These are phyloP conservation scores for Liasis olivaceus DNA, from an alignment of 2,797 vertebrate genomes.

Conservation along the genomic window DNA sequence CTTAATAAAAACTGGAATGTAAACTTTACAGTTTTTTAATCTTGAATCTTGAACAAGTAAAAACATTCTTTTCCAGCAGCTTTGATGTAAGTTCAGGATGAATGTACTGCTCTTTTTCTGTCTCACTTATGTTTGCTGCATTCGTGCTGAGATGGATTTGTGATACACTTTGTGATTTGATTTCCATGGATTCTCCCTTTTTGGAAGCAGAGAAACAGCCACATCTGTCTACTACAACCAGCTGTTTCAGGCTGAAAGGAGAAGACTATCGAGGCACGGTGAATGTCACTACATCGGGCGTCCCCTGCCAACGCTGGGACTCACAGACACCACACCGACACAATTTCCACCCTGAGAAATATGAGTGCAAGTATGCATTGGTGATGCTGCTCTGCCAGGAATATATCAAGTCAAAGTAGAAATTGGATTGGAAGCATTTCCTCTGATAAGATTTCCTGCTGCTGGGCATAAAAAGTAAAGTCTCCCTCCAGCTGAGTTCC, in stretches of 20 bases:
- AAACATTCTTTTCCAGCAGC: background rate
- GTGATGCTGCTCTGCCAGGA: background rate
- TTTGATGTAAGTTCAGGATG: background rate
- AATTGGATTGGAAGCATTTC: background rate
- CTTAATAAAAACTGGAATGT: background rate
- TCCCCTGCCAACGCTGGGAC: constrained; percentile 93
- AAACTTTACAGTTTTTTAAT: background rate
- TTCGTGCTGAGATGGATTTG: background rate
- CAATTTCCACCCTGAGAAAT: constrained; percentile 87
- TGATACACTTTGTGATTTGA: background rate
- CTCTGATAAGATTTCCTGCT: background rate
- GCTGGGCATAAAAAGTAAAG: background rate
- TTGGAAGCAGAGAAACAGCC: constrained; percentile 76
- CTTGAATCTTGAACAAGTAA: background rate
- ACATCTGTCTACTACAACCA: constrained; percentile 70
- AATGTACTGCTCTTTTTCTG: background rate
- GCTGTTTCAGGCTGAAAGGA: constrained; percentile 88
- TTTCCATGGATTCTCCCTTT: background rate
- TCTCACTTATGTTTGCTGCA: background rate
- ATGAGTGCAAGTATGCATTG: constrained; percentile 90
- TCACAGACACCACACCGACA: constrained; percentile 87
- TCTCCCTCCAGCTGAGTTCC: background rate
- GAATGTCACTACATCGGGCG: constrained; percentile 86
- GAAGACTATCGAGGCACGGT: constrained; percentile 88
- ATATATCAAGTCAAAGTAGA: background rate